These are phyloP conservation scores for Nycteola revayana DNA, from an alignment of 2,888 invertebrate genomes.

Conservation along the genomic window DNA sequence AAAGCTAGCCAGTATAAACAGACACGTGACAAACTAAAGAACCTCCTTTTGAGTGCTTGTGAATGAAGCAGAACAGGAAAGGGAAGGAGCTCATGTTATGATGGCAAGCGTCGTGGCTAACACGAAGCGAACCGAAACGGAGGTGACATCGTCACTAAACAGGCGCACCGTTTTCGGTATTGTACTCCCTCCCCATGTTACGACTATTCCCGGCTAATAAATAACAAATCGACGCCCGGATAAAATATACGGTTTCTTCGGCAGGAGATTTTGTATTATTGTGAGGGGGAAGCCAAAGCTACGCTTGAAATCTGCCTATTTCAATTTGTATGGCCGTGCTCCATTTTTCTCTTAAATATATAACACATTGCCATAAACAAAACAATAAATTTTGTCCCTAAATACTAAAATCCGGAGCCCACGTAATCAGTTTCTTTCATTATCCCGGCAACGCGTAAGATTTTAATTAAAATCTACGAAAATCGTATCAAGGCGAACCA, in stretches of 20 bases:
- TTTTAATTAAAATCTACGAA: constrained; percentile 77
- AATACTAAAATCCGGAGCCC: constrained; percentile 44
- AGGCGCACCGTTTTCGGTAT: constrained; percentile 75
- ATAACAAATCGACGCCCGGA: constrained; percentile 79
- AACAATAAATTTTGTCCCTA: constrained; percentile 49
- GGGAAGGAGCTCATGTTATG: constrained; percentile 52
- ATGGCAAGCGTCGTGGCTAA: constrained; percentile 50
- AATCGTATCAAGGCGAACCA: constrained; percentile 66
- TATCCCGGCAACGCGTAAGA: constrained; percentile 64
- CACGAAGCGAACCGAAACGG: constrained; percentile 60
- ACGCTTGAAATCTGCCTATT: constrained; percentile 50
- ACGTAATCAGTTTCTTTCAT: constrained; percentile 62
- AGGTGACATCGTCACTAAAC: constrained; percentile 73
- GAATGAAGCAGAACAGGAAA: constrained; percentile 41
- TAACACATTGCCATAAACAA: constrained; percentile 39
- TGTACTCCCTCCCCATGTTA: constrained; percentile 72
- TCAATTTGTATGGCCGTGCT: constrained; percentile 43
- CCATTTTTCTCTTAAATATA: constrained; percentile 33
- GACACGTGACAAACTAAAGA: constrained; percentile 51
- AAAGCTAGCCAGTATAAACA: constrained; percentile 46
- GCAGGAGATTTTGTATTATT: constrained; percentile 60
- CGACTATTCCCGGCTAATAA: constrained; percentile 79
- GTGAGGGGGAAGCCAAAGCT: constrained; percentile 51
- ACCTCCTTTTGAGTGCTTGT: constrained; percentile 38
- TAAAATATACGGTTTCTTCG: constrained; percentile 74